Evolutionary conservation across 2,113 vertebrate species (phyloP), one percentile per base, ranked within the genome.

Genomic region (Turdus rufiventris): DNA sequence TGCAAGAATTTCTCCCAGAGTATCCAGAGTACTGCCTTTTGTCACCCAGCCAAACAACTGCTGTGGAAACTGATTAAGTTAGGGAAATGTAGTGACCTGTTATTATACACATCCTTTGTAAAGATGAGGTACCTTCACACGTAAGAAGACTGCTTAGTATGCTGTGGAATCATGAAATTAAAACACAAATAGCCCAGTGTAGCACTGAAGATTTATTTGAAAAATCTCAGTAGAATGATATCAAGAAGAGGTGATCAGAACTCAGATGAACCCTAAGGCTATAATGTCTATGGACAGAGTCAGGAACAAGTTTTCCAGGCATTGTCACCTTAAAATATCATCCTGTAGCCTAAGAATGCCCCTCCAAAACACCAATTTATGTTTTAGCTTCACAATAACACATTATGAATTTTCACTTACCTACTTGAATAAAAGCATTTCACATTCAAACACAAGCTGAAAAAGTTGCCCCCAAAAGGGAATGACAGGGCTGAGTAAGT

Each of bases 321-420:
- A 53, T 4, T 16, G 14, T 19, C 45, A 85, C 36, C 47, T 93
- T 84, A 95, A 96, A 97, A 91, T 72, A 95, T 73, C 68, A 86
- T 31, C 47, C 29, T 48, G 51, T 31, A 40, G 51, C 24, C 51
- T 86, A 72, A 75, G 10, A 18, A 93, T 85, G 42, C 24, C 56
- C 86, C 86, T 81, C 80, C 77, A 91, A 90, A 96, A 77, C 6
- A 58, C 25, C 67, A 50, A 5, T 76, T 68, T 45, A 8, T 26
- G 62, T 20, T 89, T 80, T 36, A 56, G 16, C 51, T 91, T 91
- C 42, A 80, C 23, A 83, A 25, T 5, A 38, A 38, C n/a, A 70
- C 12, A 51, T 83, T 53, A 65, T 19, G 19, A 74, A 68, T 82
- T 58, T 83, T 88, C 42, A 74, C 18, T 67, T 50, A 40, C 21